Conservation (phyloP, 2,797 vertebrate genomes). For the Clarias pachynema region DNA sequence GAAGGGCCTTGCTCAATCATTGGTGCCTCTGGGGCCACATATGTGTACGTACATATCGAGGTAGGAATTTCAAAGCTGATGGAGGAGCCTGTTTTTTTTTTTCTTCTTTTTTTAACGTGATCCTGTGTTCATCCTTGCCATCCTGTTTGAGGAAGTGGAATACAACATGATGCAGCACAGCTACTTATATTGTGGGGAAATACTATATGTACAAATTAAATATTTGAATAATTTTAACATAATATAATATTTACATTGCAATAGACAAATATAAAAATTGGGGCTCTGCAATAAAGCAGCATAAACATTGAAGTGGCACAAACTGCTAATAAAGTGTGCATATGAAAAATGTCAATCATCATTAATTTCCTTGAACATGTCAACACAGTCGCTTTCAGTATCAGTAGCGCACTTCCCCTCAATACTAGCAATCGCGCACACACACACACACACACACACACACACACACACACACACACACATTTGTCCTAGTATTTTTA, state of each 20-base stretch:
- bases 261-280: not conserved
- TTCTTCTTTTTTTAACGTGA: not conserved
- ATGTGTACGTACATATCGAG: too few species aligned
- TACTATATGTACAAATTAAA: not conserved
- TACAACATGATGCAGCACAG: not conserved
- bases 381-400: not conserved
- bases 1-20: too few species aligned
- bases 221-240: not conserved
- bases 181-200: not conserved
- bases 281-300: not conserved
- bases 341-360: conserved; percentile 8
- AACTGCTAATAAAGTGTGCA: not conserved
- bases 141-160: not conserved
- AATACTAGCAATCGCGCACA: too few species aligned
- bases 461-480: not conserved
- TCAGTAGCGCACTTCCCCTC: not conserved
- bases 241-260: not conserved
- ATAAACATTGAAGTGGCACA: not conserved
- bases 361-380: not conserved
- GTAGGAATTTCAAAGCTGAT: not conserved
- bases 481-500: not conserved
- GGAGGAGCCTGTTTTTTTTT: not conserved
- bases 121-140: not conserved
- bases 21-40: too few species aligned
- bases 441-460: conserved; percentile 14